Evolutionary conservation across 2,888 invertebrate genomes (phyloP).

Genomic region (Orchesellides sinensis): DNA sequence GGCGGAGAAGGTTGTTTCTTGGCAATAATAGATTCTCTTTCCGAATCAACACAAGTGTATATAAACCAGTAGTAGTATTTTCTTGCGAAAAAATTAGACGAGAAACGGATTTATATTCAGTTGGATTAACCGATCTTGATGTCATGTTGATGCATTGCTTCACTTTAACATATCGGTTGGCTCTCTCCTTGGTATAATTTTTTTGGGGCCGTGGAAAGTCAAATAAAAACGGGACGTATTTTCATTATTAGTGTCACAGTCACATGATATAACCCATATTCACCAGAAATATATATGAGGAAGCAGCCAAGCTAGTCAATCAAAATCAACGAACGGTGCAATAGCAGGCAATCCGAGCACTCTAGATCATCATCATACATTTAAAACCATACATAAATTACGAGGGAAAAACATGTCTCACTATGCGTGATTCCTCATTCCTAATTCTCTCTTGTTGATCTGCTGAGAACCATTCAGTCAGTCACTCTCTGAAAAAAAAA

Average conservation of each 20-base stretch:
- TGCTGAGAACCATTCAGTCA: conserved; percentile 59
- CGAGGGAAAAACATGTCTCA: conserved; percentile 53
- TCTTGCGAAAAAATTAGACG: not conserved
- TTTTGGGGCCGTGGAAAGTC: not conserved
- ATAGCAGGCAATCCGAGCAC: conserved; percentile 48
- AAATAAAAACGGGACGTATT: conserved; percentile 9
- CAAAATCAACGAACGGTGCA: conserved; percentile 68
- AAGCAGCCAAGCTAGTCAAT: conserved; percentile 68
- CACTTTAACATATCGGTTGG: conserved; percentile 56
- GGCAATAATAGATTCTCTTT: conserved; percentile 62
- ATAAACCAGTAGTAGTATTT: not conserved
- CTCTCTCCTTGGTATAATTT: conserved; percentile 3
- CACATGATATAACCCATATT: not conserved
- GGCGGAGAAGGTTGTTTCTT: not conserved
- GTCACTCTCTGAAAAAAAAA: too few species aligned
- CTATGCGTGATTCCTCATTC: conserved; percentile 38
- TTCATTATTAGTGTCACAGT: conserved; percentile 24
- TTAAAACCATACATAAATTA: conserved; percentile 25
- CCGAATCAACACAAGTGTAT: conserved; percentile 35
- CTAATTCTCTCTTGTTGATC: conserved; percentile 39
- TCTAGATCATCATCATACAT: conserved; percentile 10
- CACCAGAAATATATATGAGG: not conserved
- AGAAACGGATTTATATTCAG: not conserved
- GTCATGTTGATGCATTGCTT: conserved; percentile 65
- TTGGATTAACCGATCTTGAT: conserved; percentile 41